A percentile compares a stretch with the other conserved stretches of the same genome.
Evolutionary conservation across 1,140 invertebrate species (phyloP).

Genomic region (Calephelis virginiensis): DNA sequence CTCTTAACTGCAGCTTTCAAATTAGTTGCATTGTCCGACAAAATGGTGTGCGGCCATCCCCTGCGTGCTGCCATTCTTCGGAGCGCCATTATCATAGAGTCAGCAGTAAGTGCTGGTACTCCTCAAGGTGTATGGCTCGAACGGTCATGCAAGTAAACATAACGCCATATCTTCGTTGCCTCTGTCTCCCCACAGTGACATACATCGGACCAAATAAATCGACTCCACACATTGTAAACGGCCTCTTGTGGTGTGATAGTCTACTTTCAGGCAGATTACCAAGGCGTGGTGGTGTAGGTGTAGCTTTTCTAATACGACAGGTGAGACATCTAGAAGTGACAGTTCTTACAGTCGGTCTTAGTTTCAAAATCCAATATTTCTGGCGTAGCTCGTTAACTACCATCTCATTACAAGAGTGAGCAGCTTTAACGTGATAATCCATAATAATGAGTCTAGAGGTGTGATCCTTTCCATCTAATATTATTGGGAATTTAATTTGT

Average conservation of each 20-base stretch:
- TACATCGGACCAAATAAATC: no score
- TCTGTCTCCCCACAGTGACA: slow-evolving; percentile 30
- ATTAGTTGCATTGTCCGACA: slow-evolving; percentile 49
- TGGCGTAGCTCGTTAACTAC: neutral
- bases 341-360: no score
- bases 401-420: neutral
- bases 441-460: neutral
- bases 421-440: neutral
- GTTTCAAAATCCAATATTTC: no score
- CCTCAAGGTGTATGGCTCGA: slow-evolving; percentile 8
- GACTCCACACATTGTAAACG: no score
- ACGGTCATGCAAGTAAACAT: slow-evolving; percentile 56
- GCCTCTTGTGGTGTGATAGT: no score
- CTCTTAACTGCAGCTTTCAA: no score
- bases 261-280: no score
- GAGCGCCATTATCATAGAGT: slow-evolving; percentile 29
- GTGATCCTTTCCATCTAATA: neutral
- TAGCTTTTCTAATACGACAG: no score
- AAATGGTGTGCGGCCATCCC: slow-evolving; percentile 34
- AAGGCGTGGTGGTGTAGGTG: no score
- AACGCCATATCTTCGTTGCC: slow-evolving; percentile 42
- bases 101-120: neutral
- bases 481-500: neutral
- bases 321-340: no score
- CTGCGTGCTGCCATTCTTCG: slow-evolving; percentile 35